Evolutionary conservation across 2,113 vertebrate genomes (phyloP).

Genomic region (Chroicocephalus ridibundus): DNA sequence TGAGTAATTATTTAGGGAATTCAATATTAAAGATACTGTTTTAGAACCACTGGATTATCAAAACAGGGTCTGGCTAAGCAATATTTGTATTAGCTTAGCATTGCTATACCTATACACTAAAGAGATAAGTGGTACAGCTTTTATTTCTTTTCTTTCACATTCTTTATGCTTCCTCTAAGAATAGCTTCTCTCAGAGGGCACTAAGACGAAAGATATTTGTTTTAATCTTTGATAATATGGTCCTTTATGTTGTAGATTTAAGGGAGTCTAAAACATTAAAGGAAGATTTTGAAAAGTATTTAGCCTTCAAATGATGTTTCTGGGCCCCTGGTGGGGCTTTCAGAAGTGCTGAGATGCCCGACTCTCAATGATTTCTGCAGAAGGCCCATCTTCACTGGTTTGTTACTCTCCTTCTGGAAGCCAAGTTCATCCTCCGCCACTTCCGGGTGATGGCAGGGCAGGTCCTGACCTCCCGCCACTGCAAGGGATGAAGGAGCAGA

Average conservation of each 20-base stretch:
- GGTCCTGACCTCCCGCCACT: neutral
- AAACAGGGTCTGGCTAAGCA: constrained; percentile 9
- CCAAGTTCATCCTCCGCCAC: neutral
- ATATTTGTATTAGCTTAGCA: constrained; percentile 26
- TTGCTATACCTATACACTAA: neutral
- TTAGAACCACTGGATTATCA: constrained; percentile 1
- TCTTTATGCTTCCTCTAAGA: constrained; percentile 26
- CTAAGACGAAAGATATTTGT: neutral
- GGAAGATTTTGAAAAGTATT: neutral
- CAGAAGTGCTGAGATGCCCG: neutral
- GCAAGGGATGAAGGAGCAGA: neutral
- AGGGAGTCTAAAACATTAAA: neutral
- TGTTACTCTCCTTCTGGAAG: neutral
- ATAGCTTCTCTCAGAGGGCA: constrained; percentile 6
- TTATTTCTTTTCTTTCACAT: constrained; percentile 9
- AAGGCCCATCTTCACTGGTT: neutral
- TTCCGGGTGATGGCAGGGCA: neutral
- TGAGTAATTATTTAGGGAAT: constrained; percentile 45
- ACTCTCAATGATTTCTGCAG: neutral
- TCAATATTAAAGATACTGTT: neutral
- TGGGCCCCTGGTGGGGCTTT: neutral
- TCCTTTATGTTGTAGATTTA: neutral
- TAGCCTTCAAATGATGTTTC: neutral
- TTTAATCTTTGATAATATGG: constrained; percentile 35
- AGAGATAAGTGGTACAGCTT: neutral